Evolutionary conservation across 2,888 invertebrate genomes (phyloP).

Genomic region (Kryphioiulus occultus): DNA sequence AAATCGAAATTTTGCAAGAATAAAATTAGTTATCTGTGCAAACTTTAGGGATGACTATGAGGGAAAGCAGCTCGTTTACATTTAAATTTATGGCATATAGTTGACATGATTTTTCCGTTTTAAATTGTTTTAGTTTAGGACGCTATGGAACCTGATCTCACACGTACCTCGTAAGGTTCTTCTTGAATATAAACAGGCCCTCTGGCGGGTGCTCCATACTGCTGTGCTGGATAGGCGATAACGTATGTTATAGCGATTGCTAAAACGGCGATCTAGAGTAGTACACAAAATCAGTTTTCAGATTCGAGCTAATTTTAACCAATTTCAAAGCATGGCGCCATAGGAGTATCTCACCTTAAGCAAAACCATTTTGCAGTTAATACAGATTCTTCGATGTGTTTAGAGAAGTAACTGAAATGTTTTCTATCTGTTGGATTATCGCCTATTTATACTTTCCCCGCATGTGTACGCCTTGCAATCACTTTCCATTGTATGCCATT

Average conservation of each 20-base stretch:
- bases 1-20: too few species aligned
- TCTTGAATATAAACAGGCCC: not conserved
- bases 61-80: too few species aligned
- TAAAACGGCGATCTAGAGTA: not conserved
- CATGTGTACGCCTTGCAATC: not conserved
- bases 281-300: not conserved
- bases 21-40: too few species aligned
- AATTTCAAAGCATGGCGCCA: not conserved
- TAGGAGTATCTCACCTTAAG: not conserved
- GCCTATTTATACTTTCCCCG: not conserved
- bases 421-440: not conserved
- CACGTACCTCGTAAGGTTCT: not conserved
- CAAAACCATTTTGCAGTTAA: slow-evolving; percentile 3
- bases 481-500: not conserved
- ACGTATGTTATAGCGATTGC: not conserved
- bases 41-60: too few species aligned
- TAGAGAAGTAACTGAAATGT: not conserved
- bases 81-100: too few species aligned
- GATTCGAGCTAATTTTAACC: not conserved
- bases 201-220: not conserved
- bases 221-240: not conserved
- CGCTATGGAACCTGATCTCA: not conserved
- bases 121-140: not conserved
- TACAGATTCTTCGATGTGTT: not conserved
- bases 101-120: not conserved